These are phyloP conservation scores for Lynx canadensis DNA, from an alignment of 2,113 vertebrate genomes.

Conservation along the genomic window DNA sequence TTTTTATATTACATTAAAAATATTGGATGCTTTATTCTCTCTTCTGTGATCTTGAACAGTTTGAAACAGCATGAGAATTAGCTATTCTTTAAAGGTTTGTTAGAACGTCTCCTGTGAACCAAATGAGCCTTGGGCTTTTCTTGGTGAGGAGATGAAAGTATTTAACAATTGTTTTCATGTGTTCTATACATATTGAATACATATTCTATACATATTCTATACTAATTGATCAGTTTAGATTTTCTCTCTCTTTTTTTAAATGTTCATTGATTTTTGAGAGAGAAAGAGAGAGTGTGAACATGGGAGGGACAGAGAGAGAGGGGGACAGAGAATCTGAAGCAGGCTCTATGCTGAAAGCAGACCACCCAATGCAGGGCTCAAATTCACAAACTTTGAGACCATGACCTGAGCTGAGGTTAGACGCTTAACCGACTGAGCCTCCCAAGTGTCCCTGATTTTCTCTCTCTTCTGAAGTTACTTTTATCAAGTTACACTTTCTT, in stretches of 20 bases:
- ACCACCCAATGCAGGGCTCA: too few relatives aligned
- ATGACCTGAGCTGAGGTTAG: too few relatives aligned
- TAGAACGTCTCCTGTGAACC: not conserved
- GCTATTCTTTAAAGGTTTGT: not conserved
- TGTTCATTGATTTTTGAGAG: too few relatives aligned
- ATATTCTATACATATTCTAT: not conserved
- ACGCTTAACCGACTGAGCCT: too few relatives aligned
- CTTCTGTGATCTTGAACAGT: not conserved
- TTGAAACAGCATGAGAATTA: not conserved
- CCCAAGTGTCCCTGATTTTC: not conserved
- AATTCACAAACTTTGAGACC: too few relatives aligned
- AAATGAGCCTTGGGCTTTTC: not conserved
- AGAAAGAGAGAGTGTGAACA: too few relatives aligned
- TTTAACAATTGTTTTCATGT: conserved; percentile 13
- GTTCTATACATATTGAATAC: not conserved
- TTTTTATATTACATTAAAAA: not conserved
- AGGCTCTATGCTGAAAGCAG: too few relatives aligned
- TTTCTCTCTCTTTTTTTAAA: not conserved
- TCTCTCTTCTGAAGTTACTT: conserved; percentile 14
- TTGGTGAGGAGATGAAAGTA: not conserved
- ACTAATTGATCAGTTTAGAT: not conserved
- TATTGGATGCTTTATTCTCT: not conserved
- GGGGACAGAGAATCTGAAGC: too few relatives aligned
- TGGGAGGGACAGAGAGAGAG: too few relatives aligned
- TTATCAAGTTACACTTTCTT: not conserved